Evolutionary conservation across 2,888 invertebrate genomes (phyloP).

Genomic region (Bombyx huttoni): DNA sequence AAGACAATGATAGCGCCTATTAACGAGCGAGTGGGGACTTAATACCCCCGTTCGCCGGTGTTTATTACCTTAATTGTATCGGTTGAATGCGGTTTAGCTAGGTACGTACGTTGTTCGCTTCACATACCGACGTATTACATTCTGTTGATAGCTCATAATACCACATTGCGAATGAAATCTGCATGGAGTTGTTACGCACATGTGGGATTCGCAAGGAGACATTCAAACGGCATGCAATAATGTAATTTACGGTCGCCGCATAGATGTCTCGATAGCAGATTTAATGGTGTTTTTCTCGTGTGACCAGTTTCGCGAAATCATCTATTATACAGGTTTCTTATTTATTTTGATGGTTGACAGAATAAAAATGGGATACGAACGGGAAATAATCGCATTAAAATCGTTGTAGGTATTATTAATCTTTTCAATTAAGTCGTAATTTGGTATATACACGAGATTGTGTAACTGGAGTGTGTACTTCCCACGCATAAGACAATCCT

Average conservation of each 20-base stretch:
- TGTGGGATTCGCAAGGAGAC: neutral
- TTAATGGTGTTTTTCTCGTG: no score
- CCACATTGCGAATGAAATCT: conserved; percentile 54
- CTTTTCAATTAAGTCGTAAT: neutral
- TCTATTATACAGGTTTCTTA: no score
- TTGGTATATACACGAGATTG: conserved; percentile 52
- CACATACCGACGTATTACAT: conserved; percentile 44
- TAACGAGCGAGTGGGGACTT: conserved; percentile 57
- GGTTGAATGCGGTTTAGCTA: conserved; percentile 57
- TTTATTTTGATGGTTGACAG: no score
- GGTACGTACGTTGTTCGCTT: conserved; percentile 45
- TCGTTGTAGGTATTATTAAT: neutral
- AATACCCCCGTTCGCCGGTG: conserved; percentile 38
- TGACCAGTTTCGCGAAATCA: no score
- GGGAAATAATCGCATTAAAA: no score
- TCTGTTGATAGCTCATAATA: conserved; percentile 53
- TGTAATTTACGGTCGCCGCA: conserved; percentile 15
- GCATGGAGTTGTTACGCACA: conserved; percentile 22
- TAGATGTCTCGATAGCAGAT: no score
- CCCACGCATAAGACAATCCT: conserved; percentile 57
- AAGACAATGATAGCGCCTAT: conserved; percentile 62
- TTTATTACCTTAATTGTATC: conserved; percentile 65
- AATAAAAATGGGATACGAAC: no score
- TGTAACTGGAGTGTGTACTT: conserved; percentile 66
- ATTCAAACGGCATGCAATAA: conserved; percentile 10